Evolutionary conservation across 2,888 invertebrate species (phyloP), one percentile per base, ranked within the genome.

Genomic region (Camptogramma bilineatum): DNA sequence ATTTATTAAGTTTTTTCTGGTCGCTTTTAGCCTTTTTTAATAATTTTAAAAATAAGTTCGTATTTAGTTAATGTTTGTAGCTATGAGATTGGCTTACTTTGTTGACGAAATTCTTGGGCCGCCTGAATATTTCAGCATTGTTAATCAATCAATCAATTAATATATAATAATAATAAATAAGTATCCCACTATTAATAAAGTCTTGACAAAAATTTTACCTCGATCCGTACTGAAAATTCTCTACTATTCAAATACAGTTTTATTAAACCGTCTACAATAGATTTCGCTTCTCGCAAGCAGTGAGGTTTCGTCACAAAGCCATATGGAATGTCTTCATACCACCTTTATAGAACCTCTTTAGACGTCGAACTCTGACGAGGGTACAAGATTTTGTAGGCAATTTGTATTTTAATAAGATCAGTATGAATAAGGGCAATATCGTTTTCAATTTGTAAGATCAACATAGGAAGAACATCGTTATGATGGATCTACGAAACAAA

Each of bases 341-440:
- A 50, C 44, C 31, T 24, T n/a, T 47, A 48, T 44, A 18, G n/a
- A n/a, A n/a, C n/a, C n/a, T n/a, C n/a, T 19, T 1, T 21, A 46
- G 52, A 62, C 17, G 62, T 62, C 55, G 60, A 56, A 50, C 7
- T 13, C 10, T 61, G 65, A 65, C 65, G 53, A 65, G 65, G 65
- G 65, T 56, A 28, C 42, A 44, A 5, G n/a, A n/a, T 59, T 13
- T 17, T 60, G 9, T 8, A 47, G n/a, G 47, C 39, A 54, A 53
- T 48, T 53, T 24, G 47, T 60, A 9, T 42, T 48, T 39, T 53
- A 53, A 53, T 54, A 53, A 21, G 48, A 46, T 34, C 17, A 16
- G 31, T 39, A 17, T 44, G 60, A 48, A 53, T n/a, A 9, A 46
- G 18, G 18, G n/a, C 18, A 13, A 18, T 59, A n/a, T 51, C 34